Base-by-base conservation (phyloP, 2,888 invertebrate species). In the Heteropelma amictum region DNA sequence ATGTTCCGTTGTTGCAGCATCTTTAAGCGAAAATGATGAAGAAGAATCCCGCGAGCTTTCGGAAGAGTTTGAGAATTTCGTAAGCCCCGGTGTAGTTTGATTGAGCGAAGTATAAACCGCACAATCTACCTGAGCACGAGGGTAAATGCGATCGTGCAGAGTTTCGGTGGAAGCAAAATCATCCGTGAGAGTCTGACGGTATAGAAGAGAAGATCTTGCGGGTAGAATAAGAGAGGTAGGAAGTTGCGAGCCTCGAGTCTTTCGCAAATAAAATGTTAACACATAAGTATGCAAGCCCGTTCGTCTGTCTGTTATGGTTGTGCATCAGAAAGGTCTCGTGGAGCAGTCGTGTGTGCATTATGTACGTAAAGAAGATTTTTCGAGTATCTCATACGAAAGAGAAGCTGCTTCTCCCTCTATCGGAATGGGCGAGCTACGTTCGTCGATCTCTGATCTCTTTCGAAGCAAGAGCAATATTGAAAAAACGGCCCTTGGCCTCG, bases 341-440 rank as follows among this genome's bases (percentile, higher is more conserved):
- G 17, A 14, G 58, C 21, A 58, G 23, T 49, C 14, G 47, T 30
- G 40, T 42, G n/a, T 64, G 23, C 51, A 33, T 58, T 67, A 23
- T 49, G 6, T 40, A 42, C 14, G 33, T 33, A 33, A 26, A 61
- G 19, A n/a, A 40, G 28, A 7, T 21, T 47, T n/a, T 7, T n/a
- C 51, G 35, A 51, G 26, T 51, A 42, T 54, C 14, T 45, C 35
- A 12, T 60, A 42, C 28, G 35, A 61, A 68, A 49, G 33, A 63
- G 67, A 47, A 67, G 28, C 30, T 54, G 53, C 23, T 47, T 35
- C 30, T 68, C 63, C 51, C 42, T 60, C 64, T 65, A 72, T 68
- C 63, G 70, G 60, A 72, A 77, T 77, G 79, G 72, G 67, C 72
- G 67, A 72, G 69, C 75, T 76, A 64, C 67, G 75, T 77, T 72